A percentile compares a stretch with the other conserved stretches of the same genome.
These are phyloP conservation scores for Parasteatoda lunata DNA, from an alignment of 2,888 invertebrate species.

Conservation along the genomic window DNA sequence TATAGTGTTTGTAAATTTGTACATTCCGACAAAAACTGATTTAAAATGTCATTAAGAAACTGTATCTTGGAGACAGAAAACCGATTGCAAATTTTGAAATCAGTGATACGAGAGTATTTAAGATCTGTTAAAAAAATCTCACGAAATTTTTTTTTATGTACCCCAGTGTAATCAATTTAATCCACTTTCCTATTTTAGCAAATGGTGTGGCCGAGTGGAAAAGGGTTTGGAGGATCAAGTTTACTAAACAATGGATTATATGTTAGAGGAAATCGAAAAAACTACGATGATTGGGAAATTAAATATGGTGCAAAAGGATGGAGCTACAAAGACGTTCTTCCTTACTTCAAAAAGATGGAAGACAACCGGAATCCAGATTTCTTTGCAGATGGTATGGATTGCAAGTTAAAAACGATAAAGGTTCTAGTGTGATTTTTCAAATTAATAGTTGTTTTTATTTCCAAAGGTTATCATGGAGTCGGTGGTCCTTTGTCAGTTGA, in stretches of 20 bases:
- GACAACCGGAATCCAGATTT: neutral
- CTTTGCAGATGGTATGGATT: neutral
- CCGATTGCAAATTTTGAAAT: too few species aligned
- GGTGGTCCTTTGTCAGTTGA: neutral
- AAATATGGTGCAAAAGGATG: neutral
- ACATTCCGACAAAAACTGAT: too few species aligned
- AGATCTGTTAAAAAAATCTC: too few species aligned
- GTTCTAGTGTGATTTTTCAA: neutral
- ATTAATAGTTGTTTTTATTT: neutral
- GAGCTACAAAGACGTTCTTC: constrained; percentile 1
- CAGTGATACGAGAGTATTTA: too few species aligned
- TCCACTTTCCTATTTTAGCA: neutral
- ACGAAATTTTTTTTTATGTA: too few species aligned
- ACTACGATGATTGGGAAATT: constrained; percentile 11
- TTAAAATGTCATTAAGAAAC: too few species aligned
- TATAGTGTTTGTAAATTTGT: too few species aligned
- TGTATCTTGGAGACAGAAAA: too few species aligned
- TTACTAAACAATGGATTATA: constrained; percentile 2
- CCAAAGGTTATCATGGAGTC: neutral
- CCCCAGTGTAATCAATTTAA: too few species aligned
- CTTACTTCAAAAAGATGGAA: neutral
- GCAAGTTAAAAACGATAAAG: too few species aligned
- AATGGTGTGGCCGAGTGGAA: constrained; percentile 13
- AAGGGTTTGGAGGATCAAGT: neutral
- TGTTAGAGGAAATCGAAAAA: neutral